phyloP scores from a whole-genome alignment of 2,797 vertebrate species.

The Betta splendens region DNA sequence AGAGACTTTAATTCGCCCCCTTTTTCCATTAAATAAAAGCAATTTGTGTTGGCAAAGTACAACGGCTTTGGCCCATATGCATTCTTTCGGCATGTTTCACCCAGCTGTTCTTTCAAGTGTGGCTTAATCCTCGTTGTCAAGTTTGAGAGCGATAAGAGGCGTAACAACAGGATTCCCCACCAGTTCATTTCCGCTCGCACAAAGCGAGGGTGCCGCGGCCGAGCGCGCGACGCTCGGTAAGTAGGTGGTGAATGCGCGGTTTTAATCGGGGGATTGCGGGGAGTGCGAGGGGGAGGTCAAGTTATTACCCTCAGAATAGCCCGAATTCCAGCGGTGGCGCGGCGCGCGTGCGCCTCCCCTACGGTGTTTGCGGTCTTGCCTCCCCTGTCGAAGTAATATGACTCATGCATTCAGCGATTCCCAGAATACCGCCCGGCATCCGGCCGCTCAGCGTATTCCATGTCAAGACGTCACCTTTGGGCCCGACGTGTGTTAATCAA shows the following conservation, averaged over 20 bases:
- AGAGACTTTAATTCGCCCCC: constrained; percentile 28
- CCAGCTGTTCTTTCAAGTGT: constrained; percentile 51
- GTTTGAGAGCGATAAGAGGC: constrained; percentile 53
- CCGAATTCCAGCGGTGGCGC: constrained; percentile 40
- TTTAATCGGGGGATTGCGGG: constrained; percentile 46
- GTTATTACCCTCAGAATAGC: constrained; percentile 57
- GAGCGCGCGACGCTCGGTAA: constrained; percentile 27
- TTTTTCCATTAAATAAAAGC: constrained; percentile 34
- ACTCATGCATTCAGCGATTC: constrained; percentile 52
- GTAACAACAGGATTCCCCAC: constrained; percentile 48
- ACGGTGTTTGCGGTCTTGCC: constrained; percentile 35
- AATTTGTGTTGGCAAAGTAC: constrained; percentile 23
- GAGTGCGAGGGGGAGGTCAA: constrained; percentile 49
- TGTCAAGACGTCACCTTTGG: constrained; percentile 41
- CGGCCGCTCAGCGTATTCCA: too few relatives aligned
- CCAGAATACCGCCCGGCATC: constrained; percentile 60
- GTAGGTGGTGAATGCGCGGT: constrained; percentile 46
- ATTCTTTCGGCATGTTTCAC: constrained; percentile 34
- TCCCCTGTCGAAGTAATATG: constrained; percentile 58
- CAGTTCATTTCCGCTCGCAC: constrained; percentile 35
- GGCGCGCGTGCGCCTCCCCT: constrained; percentile 21
- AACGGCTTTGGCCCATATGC: constrained; percentile 15
- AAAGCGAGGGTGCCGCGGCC: constrained; percentile 33
- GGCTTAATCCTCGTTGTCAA: constrained; percentile 58
- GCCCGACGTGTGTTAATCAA: too few relatives aligned